Evolutionary conservation across 2,888 invertebrate genomes (phyloP), one percentile per base, ranked within the genome.

Genomic region (Cosmia pyralina): DNA sequence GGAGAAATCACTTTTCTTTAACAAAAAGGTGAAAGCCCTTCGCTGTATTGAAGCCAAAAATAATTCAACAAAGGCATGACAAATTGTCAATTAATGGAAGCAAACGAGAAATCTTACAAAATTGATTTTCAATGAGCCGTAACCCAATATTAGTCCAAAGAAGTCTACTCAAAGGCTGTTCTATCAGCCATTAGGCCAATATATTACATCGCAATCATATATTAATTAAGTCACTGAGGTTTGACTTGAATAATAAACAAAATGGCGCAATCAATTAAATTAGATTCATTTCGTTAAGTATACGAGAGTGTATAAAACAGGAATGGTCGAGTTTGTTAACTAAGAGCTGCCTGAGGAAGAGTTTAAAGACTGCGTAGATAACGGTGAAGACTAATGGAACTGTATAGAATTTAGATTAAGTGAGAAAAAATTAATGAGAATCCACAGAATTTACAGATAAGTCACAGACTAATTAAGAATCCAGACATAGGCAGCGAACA

Each of bases 111-210:
- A 71, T 67, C 53, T 65, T 44, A 53, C 38, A 59, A 46, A 79
- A 79, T 83, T 73, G 60, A 73, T 83, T 83, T 79, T 65, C 68
- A 79, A 79, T 71, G 46, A 70, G 55, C 60, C 44, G 38, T 69
- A 78, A 68, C 41, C 28, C 55, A 65, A 69, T 69, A 55, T 65
- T 28, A 57, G 48, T 68, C 55, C 13, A 74, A 68, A 83, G 57
- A 68, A 83, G 60, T 11, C 53, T 50, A 60, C 46, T 58, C 17
- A 79, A 38, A 65, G 28, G 17, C 67, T 52, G 22, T 59, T 71
- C 58, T 58, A 75, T 58, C 80, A 68, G 34, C 22, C 44, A 64
- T 64, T 38, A 52, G 19, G n/a, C 28, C 44, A 60, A 60, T 73
- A 65, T 19, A 22, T 65, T 74, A 60, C 74, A 83, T 83, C 55